Conservation (phyloP, 2,113 vertebrate species). For the Pterophyllum scalare region DNA sequence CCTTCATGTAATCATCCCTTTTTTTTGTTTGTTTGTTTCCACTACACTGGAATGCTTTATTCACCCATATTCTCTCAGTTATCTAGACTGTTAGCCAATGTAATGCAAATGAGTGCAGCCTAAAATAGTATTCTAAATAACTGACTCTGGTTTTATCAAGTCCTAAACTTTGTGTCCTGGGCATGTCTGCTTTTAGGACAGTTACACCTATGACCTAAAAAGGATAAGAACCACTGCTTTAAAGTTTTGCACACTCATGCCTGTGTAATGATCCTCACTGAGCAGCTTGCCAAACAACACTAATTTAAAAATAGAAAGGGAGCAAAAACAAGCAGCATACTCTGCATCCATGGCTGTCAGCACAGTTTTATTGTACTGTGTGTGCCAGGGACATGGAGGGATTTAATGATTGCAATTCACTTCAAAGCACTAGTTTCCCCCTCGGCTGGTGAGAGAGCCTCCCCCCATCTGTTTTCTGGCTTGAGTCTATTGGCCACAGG, state of each 20-base stretch:
- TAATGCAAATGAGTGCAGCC: not conserved
- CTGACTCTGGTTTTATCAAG: not conserved
- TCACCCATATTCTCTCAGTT: not conserved
- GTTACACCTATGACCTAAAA: not conserved
- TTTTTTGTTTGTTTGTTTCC: not conserved
- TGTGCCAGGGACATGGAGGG: constrained; percentile 34
- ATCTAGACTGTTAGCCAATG: not conserved
- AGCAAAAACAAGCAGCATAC: not conserved
- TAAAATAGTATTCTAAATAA: not conserved
- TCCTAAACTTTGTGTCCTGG: not conserved
- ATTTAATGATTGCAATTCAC: constrained; percentile 42
- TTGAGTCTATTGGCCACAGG: constrained; percentile 20
- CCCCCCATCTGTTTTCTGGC: constrained; percentile 34
- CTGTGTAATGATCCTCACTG: not conserved
- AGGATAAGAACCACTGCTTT: not conserved
- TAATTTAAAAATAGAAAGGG: constrained; percentile 10
- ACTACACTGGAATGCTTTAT: not conserved
- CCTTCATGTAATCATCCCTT: not conserved
- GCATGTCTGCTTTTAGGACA: not conserved
- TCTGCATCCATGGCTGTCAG: not conserved
- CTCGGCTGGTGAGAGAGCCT: not conserved
- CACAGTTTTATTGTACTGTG: constrained; percentile 7
- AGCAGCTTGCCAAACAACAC: not conserved
- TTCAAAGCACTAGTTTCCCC: constrained; percentile 49
- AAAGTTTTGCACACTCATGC: not conserved